Evolutionary conservation across 2,797 vertebrate species (phyloP).

Genomic region (Pipistrellus pygmaeus): DNA sequence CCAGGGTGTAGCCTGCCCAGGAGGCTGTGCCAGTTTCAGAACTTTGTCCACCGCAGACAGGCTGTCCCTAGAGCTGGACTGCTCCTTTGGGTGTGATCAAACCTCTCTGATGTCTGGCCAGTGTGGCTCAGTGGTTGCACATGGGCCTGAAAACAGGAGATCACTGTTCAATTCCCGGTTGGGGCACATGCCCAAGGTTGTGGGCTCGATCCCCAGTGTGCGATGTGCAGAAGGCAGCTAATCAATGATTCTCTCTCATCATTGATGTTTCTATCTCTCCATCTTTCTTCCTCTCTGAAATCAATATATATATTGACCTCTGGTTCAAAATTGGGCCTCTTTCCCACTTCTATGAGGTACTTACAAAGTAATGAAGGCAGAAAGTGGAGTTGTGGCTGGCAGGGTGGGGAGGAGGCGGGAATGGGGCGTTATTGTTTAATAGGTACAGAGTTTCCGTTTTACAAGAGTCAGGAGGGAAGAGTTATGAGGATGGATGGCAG

Average conservation of each 20-base stretch:
- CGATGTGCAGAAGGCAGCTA: too few relatives aligned
- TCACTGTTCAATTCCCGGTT: too few relatives aligned
- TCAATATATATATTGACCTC: too few relatives aligned
- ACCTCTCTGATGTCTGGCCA: neutral
- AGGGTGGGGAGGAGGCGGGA: too few relatives aligned
- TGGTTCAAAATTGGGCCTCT: neutral
- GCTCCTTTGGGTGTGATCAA: neutral
- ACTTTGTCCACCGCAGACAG: neutral
- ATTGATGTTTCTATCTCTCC: too few relatives aligned
- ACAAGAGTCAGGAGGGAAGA: neutral
- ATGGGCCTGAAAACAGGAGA: too few relatives aligned
- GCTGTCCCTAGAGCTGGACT: neutral
- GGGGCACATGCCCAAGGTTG: too few relatives aligned
- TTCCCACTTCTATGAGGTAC: neutral
- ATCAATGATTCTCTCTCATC: too few relatives aligned
- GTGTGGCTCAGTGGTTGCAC: too few relatives aligned
- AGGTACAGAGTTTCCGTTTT: neutral
- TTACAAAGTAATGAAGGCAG: neutral
- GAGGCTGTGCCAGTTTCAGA: neutral
- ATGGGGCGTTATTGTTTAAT: neutral
- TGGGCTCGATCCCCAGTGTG: too few relatives aligned
- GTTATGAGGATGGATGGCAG: neutral
- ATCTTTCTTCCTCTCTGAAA: too few relatives aligned
- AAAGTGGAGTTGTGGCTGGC: neutral
- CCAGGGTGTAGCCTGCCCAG: neutral